A percentile compares a stretch with the other conserved stretches of the same genome.
Conservation (phyloP, 2,797 vertebrate genomes). For the Onychomys leucogaster region DNA sequence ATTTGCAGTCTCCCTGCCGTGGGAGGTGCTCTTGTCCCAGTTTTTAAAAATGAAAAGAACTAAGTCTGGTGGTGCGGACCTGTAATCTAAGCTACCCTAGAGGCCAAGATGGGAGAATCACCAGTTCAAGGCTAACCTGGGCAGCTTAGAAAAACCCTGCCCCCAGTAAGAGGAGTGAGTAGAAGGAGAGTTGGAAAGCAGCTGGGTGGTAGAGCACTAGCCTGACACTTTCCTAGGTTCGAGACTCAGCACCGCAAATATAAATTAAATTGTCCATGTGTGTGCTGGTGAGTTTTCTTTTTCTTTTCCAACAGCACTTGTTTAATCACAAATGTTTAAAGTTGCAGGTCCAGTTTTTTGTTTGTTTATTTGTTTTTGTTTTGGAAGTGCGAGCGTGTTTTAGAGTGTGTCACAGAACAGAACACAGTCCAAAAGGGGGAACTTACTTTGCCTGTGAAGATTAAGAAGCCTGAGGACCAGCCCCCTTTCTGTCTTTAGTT, state of each 20-base stretch:
- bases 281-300: not conserved
- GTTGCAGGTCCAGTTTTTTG: not conserved
- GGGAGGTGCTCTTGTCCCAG: not conserved
- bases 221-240: not conserved
- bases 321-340: slow-evolving; percentile 16
- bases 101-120: not conserved
- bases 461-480: not conserved
- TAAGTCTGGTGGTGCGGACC: not conserved
- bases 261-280: not conserved
- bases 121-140: not conserved
- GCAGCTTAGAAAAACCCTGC: not conserved
- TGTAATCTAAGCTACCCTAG: not conserved
- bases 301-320: slow-evolving; percentile 27
- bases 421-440: not conserved
- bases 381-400: not conserved
- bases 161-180: not conserved
- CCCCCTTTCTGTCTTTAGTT: not conserved
- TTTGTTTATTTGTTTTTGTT: not conserved
- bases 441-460: not conserved
- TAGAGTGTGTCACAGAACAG: not conserved
- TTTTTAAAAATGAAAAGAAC: not conserved
- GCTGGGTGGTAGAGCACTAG: not conserved
- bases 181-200: no score
- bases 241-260: not conserved
- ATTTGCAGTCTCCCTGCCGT: not conserved